These are phyloP conservation scores for Frankliniella intonsa DNA, from an alignment of 2,888 invertebrate genomes.

Conservation along the genomic window DNA sequence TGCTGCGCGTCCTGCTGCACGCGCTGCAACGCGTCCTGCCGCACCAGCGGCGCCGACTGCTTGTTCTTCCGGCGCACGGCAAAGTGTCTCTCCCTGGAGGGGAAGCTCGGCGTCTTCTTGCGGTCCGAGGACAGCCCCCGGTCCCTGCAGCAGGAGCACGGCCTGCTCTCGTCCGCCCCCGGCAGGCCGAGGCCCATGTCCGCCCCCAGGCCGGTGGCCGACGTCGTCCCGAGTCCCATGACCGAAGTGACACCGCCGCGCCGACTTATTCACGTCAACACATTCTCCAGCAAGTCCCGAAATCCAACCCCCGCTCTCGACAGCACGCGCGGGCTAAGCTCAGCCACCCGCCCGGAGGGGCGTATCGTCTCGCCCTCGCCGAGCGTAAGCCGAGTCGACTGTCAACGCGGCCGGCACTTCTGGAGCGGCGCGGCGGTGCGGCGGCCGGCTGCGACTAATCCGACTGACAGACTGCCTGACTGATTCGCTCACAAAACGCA, in stretches of 20 bases:
- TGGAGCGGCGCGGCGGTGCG: neutral
- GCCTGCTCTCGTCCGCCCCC: neutral
- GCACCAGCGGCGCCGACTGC: neutral
- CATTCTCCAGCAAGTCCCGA: neutral
- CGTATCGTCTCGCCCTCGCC: neutral
- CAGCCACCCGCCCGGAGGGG: neutral
- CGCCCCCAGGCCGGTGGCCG: neutral
- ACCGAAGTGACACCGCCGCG: no score
- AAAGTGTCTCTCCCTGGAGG: slow-evolving; percentile 12
- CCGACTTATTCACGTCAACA: no score
- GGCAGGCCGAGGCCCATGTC: neutral
- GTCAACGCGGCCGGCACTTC: no score
- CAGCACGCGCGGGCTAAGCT: neutral
- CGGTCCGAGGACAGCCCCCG: neutral
- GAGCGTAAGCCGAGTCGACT: no score
- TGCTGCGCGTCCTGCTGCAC: no score
- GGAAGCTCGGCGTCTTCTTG: neutral
- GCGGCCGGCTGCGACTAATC: neutral
- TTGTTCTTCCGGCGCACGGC: slow-evolving; percentile 9
- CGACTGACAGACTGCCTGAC: neutral
- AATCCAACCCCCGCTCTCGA: neutral
- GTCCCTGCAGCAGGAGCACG: slow-evolving; percentile 11
- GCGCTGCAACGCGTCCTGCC: neutral
- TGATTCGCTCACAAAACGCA: slow-evolving; percentile 22
- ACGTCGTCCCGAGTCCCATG: no score